These are phyloP conservation scores for Drosophila differens DNA, from an alignment of 2,888 invertebrate species.

Conservation along the genomic window DNA sequence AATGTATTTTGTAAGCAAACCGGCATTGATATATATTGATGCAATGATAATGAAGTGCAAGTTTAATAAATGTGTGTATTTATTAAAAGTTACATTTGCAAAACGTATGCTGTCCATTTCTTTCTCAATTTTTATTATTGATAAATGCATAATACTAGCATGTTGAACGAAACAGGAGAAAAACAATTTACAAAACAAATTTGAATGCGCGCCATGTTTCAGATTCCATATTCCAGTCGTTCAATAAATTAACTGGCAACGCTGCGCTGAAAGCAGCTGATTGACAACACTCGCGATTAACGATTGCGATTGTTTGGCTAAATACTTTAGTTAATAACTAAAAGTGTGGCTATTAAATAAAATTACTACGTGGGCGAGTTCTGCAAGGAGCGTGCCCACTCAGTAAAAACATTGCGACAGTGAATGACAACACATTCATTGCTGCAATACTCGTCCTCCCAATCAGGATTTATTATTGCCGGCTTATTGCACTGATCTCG, in stretches of 20 bases:
- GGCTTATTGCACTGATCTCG: constrained; percentile 96
- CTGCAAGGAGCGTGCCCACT: constrained; percentile 82
- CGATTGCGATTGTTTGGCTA: constrained; percentile 39
- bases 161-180: neutral
- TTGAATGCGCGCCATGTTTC: constrained; percentile 41
- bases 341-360: constrained; percentile 26
- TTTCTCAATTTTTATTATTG: constrained; percentile 4
- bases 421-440: constrained; percentile 98
- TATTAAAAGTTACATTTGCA: constrained; percentile 73
- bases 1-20: constrained; percentile 55
- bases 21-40: constrained; percentile 70
- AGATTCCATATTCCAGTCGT: constrained; percentile 23
- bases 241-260: constrained; percentile 45
- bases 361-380: constrained; percentile 64
- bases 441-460: constrained; percentile 99
- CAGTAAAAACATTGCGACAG: constrained; percentile 93
- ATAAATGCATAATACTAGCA: constrained; percentile 26
- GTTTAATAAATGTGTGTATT: constrained; percentile 78
- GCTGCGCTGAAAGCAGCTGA: constrained; percentile 49
- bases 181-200: constrained; percentile 9
- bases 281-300: constrained; percentile 8
- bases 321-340: constrained; percentile 52
- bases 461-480: constrained; percentile 95
- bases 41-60: constrained; percentile 72
- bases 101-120: constrained; percentile 14